A percentile compares a stretch with the other conserved stretches of the same genome.
Evolutionary conservation across 2,797 vertebrate genomes (phyloP).

Genomic region (Paramormyrops hopkinsi): DNA sequence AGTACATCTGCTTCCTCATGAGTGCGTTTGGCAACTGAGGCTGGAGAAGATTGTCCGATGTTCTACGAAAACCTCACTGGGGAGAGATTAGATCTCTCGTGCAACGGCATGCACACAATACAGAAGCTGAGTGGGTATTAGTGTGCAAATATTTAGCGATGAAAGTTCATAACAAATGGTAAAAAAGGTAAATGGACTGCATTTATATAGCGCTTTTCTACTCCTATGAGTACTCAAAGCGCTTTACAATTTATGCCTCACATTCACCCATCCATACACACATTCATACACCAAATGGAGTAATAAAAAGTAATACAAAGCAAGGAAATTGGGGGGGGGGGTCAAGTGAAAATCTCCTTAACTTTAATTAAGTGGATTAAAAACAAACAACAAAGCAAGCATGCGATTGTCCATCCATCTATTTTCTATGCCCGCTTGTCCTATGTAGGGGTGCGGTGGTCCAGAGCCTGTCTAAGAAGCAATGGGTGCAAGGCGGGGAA

Average conservation of each 20-base stretch:
- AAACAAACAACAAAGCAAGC: neutral
- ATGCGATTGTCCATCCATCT: neutral
- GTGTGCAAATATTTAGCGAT: neutral
- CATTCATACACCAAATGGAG: neutral
- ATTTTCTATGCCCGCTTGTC: neutral
- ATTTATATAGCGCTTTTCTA: no score
- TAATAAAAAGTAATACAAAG: neutral
- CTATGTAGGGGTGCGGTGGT: neutral
- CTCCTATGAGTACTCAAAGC: no score
- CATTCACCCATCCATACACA: no score
- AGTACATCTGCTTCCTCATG: neutral
- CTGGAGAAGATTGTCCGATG: neutral
- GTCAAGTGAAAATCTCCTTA: neutral
- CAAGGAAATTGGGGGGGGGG: neutral
- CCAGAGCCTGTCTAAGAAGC: neutral
- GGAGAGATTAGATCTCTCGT: constrained; percentile 14
- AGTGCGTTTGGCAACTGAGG: neutral
- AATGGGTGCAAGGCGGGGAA: neutral
- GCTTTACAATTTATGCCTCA: no score
- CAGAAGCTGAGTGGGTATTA: neutral
- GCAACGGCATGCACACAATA: neutral
- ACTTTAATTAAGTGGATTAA: neutral
- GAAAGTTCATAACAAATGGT: neutral
- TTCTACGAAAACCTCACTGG: neutral
- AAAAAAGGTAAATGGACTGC: no score